Percentiles rank a stretch among this genome's conserved stretches.
Evolutionary conservation across 2,888 invertebrate genomes (phyloP).

Genomic region (Lepidocyrtinus sp.): DNA sequence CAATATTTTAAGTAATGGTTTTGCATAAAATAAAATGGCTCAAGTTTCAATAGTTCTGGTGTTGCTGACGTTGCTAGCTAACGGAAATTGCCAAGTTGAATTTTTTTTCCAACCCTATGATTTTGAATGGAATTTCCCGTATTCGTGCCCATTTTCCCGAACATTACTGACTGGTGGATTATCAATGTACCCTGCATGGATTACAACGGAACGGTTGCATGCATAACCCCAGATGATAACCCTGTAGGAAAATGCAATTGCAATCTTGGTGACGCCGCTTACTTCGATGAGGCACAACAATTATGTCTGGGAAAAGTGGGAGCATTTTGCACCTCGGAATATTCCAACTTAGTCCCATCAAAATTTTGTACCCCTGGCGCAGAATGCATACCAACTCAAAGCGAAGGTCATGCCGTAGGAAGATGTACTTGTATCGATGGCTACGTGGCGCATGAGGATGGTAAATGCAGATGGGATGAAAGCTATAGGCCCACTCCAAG

Average conservation of each 20-base stretch:
- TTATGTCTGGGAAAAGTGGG: conserved; percentile 32
- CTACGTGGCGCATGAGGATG: neutral
- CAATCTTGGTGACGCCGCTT: conserved; percentile 14
- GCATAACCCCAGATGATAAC: neutral
- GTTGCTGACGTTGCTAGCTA: no score
- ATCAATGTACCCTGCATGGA: conserved; percentile 4
- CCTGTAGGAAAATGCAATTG: conserved; percentile 7
- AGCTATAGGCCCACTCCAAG: neutral
- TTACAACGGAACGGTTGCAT: conserved; percentile 17
- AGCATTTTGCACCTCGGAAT: conserved; percentile 26
- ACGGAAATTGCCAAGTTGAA: no score
- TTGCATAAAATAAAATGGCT: no score
- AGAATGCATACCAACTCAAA: conserved; percentile 14
- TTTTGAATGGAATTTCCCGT: no score
- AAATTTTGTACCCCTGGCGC: conserved; percentile 32
- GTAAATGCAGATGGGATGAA: neutral
- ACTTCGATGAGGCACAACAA: neutral
- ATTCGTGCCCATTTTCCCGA: no score
- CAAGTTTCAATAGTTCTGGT: no score
- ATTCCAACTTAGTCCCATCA: conserved; percentile 15
- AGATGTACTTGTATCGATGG: conserved; percentile 41
- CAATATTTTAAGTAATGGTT: no score
- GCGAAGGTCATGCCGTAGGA: conserved; percentile 33
- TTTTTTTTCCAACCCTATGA: no score
- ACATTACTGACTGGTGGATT: neutral